Percentiles rank a stretch among this genome's conserved stretches.
phyloP scores from a whole-genome alignment of 2,113 vertebrate species.

The Pipa parva region DNA sequence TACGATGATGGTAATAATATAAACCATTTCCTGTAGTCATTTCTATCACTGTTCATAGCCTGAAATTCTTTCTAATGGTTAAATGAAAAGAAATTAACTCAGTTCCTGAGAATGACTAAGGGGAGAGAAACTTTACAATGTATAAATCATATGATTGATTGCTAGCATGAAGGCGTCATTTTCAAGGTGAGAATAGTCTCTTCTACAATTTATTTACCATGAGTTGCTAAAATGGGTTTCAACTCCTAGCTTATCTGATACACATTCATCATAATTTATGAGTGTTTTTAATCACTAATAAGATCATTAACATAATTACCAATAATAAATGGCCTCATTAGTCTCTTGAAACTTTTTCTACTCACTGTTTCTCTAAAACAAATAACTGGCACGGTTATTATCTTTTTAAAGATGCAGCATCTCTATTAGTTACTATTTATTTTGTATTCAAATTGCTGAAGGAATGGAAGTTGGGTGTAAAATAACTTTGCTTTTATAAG shows the following conservation, averaged over 20 bases:
- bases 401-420: neutral
- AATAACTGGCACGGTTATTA: no score
- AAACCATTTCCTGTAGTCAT: no score
- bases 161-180: constrained; percentile 6
- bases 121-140: constrained; percentile 21
- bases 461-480: no score
- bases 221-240: constrained; percentile 6
- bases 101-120: constrained; percentile 11
- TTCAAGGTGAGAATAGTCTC: constrained; percentile 39
- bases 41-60: neutral
- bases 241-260: constrained; percentile 41
- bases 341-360: constrained; percentile 50
- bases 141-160: constrained; percentile 39
- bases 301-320: constrained; percentile 65
- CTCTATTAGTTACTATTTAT: neutral
- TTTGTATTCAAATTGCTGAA: no score
- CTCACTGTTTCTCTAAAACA: constrained; percentile 37
- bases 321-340: constrained; percentile 55
- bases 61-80: neutral
- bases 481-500: no score
- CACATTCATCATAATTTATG: constrained; percentile 61
- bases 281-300: constrained; percentile 60
- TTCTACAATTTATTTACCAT: constrained; percentile 37
- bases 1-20: no score
- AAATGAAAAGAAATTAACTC: constrained; percentile 23